A percentile compares a stretch with the other conserved stretches of the same genome.
phyloP scores from a whole-genome alignment of 2,888 invertebrate species.

The Augiades crinisus region DNA sequence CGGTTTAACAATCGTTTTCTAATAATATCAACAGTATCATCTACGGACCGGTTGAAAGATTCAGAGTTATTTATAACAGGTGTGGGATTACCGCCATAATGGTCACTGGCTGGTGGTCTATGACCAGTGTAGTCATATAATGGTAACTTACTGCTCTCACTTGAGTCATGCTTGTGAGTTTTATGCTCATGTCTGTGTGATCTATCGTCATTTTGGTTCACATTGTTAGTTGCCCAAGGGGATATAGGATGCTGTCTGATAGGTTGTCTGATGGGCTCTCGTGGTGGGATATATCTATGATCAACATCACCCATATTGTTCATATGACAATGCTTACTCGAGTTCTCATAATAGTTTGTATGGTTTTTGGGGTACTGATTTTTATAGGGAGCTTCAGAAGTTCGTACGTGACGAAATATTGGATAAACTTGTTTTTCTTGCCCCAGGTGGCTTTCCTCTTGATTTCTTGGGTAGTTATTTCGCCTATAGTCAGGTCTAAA shows the following conservation, averaged over 20 bases:
- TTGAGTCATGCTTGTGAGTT: constrained; percentile 40
- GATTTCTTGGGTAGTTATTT: constrained; percentile 39
- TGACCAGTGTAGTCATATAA: constrained; percentile 57
- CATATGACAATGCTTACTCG: constrained; percentile 38
- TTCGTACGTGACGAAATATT: not conserved
- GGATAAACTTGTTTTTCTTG: constrained; percentile 40
- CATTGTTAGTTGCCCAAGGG: constrained; percentile 46
- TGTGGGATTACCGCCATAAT: constrained; percentile 58
- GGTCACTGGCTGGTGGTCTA: constrained; percentile 71
- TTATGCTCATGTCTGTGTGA: constrained; percentile 34
- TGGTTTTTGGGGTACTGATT: constrained; percentile 34
- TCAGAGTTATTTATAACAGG: constrained; percentile 57
- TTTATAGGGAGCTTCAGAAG: not conserved
- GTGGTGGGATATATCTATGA: constrained; percentile 42
- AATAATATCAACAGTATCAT: constrained; percentile 72
- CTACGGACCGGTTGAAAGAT: constrained; percentile 64
- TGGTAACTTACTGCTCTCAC: constrained; percentile 45
- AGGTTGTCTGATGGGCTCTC: constrained; percentile 38
- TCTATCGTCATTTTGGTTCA: constrained; percentile 45
- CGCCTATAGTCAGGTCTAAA: constrained; percentile 42
- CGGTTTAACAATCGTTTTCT: constrained; percentile 59
- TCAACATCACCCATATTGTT: constrained; percentile 69
- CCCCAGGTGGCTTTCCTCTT: constrained; percentile 44
- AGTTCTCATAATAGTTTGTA: constrained; percentile 40
- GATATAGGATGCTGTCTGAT: constrained; percentile 34